Conservation (phyloP, 23 tunicate species). For the Ascidia mentula region DNA sequence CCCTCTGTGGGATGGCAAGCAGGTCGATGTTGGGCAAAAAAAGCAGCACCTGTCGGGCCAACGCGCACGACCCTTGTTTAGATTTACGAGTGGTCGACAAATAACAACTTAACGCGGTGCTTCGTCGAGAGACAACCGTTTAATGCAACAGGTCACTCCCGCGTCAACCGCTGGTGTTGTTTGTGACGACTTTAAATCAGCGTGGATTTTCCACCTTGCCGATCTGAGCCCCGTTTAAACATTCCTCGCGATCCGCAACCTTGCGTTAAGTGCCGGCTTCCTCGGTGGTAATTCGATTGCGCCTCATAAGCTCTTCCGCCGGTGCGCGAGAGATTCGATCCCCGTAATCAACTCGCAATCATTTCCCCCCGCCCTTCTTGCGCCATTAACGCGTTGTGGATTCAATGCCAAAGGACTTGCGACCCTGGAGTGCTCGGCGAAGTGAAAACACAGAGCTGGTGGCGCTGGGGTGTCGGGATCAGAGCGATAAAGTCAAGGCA, state of each 20-base stretch:
- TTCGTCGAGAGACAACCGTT: neutral
- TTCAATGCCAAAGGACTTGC: neutral
- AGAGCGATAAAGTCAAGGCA: slow-evolving; percentile 2
- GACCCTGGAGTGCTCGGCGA: neutral
- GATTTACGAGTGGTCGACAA: slow-evolving; percentile 4
- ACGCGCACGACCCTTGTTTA: neutral
- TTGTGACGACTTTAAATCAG: neutral
- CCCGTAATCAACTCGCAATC: slow-evolving; percentile 2
- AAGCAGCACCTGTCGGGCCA: neutral
- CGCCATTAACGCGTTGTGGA: slow-evolving; percentile 1
- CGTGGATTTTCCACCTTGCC: neutral
- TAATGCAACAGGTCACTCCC: neutral
- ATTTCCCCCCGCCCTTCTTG: neutral
- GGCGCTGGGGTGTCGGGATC: neutral
- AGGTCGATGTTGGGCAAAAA: neutral
- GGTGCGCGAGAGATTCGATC: neutral
- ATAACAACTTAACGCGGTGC: neutral
- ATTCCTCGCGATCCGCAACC: neutral
- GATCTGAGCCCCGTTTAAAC: neutral
- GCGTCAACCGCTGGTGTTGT: neutral
- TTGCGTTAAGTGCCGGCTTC: neutral
- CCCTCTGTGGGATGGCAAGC: neutral
- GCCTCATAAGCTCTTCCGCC: no score
- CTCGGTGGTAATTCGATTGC: neutral
- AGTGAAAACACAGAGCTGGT: neutral